Base-by-base conservation (phyloP, 2,797 vertebrate genomes). In the Cheirogaleus major region DNA sequence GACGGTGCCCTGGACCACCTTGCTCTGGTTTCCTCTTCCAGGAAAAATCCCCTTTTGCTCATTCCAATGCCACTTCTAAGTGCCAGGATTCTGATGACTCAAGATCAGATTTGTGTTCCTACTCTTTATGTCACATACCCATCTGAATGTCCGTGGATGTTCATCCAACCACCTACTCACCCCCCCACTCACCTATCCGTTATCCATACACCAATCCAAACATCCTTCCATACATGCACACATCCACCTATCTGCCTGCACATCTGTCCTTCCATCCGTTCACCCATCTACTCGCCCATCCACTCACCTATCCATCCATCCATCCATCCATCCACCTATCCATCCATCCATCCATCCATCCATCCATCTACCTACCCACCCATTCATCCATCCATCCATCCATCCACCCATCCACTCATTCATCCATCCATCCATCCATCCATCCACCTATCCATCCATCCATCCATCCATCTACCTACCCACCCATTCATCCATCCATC, bases 251-350 rank as follows among this genome's bases (percentile, higher is more conserved):
- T 22, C 27, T 35, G 55, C 10, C 7, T 15, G 45, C 18, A 12
- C 1, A 45, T 2, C 4, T 27, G 52, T 4, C 23, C 41, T 90
- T 13, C 11, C n/a, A 38, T 1, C 43, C 41, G 50, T 3, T 7
- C 8, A 41, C 4, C 4, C n/a, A 48, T 8, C 32, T 2, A 35
- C 0, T 11, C 32, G 12, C 3, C 30, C 30, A 30, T 1, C 9
- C 18, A 84, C 4, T 30, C 8, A 57, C 3, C 13, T 5, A 80
- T 13, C 17, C 25, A 41, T 17, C n/a, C 4, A 41, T 27, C 10
- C 17, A 32, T 23, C 6, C 5, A 86, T 13, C 30, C 3, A 43
- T 23, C 14, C 2, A 67, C 8, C 35, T 18, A 57, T 4, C 22
- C 11, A 45, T 23, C 41, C 8, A 25, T 18, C 50, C 5, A 50